Base-by-base conservation (phyloP, 2,888 invertebrate species). In the Plagodis pulveraria region DNA sequence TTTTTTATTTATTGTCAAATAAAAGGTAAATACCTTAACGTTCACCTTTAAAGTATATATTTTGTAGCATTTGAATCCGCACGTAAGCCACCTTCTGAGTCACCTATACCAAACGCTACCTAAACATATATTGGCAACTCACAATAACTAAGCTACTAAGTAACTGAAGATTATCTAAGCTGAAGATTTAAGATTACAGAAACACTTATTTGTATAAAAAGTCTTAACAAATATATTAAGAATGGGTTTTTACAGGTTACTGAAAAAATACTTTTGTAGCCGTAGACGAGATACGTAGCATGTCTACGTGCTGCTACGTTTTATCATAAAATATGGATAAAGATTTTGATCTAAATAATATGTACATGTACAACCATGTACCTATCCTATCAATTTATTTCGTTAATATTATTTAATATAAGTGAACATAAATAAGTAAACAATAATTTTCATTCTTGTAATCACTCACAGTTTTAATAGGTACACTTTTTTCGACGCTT, bases 221-320 rank as follows among this genome's bases (percentile, higher is more conserved):
- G 10, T 6, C 5, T 6, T 10, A 5, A 5, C 10, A 6, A 2
- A 10, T 5, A 40, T 40, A 40, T 10, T 10, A 40, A 6, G 8
- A 40, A 40, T 9, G 10, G 10, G 2, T 6, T 40, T n/a, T 41
- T 42, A 12, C 42, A 42, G 12, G 11, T 40, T 48, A 43, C 56
- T 61, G 60, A 61, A 61, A 61, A 49, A 32, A 36, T 48, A 35
- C 5, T 32, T 42, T 55, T 34, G 55, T 55, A 52, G 47, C 51
- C 32, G 56, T 35, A 50, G 52, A 52, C 38, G 43, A 7, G 5
- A 32, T 49, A 47, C 66, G 66, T 66, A 66, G 63, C 58, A 42
- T 50, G 56, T 51, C 66, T 66, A 66, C 66, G 61, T 56, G 45
- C 54, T 44, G 56, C 65, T 63, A 66, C 61, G 58, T 35, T 9